Evolutionary conservation across 2,797 vertebrate genomes (phyloP).

Genomic region (Chelidonichthys spinosus): DNA sequence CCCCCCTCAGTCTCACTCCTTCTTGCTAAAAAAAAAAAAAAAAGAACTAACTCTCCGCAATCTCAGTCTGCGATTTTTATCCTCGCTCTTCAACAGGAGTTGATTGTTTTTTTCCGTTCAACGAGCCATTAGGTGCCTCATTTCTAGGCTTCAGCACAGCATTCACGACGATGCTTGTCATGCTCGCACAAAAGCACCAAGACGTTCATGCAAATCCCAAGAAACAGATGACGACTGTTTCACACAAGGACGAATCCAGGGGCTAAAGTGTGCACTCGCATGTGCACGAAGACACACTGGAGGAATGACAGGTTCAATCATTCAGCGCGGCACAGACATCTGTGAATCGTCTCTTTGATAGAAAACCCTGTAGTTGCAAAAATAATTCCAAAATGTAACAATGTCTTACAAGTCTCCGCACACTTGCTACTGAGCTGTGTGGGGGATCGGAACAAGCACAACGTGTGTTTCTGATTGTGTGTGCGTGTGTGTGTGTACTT

Average conservation of each 20-base stretch:
- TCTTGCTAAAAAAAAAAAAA: conserved; percentile 41
- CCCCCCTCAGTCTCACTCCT: conserved; percentile 53
- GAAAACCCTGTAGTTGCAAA: background rate
- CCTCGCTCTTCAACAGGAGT: conserved; percentile 30
- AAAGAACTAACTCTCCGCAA: conserved; percentile 40
- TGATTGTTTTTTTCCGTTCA: conserved; percentile 42
- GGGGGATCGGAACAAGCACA: background rate
- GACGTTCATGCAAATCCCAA: background rate
- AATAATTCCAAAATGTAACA: conserved; percentile 6
- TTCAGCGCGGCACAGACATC: background rate
- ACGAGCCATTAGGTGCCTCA: conserved; percentile 6
- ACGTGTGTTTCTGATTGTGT: background rate
- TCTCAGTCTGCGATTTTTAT: conserved; percentile 56
- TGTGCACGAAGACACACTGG: background rate
- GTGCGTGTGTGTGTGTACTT: background rate
- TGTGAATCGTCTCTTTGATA: background rate
- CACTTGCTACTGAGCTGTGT: conserved; percentile 19
- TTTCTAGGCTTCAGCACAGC: conserved; percentile 1
- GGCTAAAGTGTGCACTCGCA: background rate
- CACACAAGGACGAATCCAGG: background rate
- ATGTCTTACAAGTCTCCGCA: conserved; percentile 13
- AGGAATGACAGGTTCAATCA: background rate
- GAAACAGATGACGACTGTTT: conserved; percentile 13
- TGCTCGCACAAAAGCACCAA: background rate
- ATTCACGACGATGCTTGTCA: conserved; percentile 19